Evolutionary conservation across 2,797 vertebrate genomes (phyloP).

Genomic region (Crax fasciolata): DNA sequence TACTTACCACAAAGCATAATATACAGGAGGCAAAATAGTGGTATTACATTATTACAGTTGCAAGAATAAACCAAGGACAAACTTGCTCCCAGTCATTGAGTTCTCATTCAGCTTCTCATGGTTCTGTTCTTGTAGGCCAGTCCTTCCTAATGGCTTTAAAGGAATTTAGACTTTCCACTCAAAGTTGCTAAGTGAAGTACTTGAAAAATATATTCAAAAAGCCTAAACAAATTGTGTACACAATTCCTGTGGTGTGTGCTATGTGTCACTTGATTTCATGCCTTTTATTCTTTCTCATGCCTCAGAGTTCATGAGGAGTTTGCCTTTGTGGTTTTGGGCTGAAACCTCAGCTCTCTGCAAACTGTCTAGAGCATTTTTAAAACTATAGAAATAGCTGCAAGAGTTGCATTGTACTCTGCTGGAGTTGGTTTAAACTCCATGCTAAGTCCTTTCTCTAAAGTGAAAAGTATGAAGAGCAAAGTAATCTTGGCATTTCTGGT

Average conservation of each 20-base stretch:
- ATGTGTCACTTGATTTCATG: neutral
- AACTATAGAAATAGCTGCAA: neutral
- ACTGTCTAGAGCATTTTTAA: neutral
- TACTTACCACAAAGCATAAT: neutral
- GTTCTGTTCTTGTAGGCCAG: neutral
- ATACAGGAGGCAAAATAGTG: neutral
- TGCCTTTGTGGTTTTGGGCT: conserved; percentile 5
- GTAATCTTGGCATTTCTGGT: neutral
- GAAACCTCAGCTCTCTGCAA: neutral
- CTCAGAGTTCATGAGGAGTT: neutral
- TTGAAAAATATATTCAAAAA: neutral
- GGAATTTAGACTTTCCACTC: conserved; percentile 4
- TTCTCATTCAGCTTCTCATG: neutral
- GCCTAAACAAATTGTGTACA: neutral
- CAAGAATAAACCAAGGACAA: conserved; percentile 4
- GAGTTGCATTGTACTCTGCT: neutral
- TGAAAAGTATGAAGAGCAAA: neutral
- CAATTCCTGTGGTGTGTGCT: neutral
- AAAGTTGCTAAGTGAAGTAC: neutral
- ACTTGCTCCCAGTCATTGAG: neutral
- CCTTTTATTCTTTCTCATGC: neutral
- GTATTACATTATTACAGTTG: neutral
- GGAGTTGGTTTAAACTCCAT: neutral
- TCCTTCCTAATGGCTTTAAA: neutral
- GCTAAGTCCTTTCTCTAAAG: neutral